Base-by-base conservation (phyloP, 2,113 vertebrate species). In the Muntiacus muntjak region DNA sequence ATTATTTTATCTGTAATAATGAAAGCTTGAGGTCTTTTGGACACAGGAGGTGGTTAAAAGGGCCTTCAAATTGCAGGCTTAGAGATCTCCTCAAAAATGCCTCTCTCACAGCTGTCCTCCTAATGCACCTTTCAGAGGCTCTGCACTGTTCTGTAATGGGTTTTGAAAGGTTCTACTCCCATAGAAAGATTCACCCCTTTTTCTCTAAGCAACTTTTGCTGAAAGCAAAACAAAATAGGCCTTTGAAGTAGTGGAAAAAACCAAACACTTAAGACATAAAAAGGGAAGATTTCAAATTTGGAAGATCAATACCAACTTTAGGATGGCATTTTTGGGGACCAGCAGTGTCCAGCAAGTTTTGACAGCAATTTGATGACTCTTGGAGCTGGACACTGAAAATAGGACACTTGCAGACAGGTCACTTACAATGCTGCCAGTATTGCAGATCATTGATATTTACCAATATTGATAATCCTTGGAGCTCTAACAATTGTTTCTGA, bases 1-100 rank as follows among this genome's bases (percentile, higher is more conserved):
- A 76, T 60, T 55, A 84, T 85, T 90, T 95, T 96, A 50, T 91
- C 82, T 71, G 33, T 50, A 81, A 67, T 67, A 92, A 94, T 58
- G 84, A 97, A 96, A 97, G 47, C 67, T 43, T 86, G 26, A 96
- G 83, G 36, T 89, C 85, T 97, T 89, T 40, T 40, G 64, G 55
- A 91, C 91, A 84, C 78, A 93, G 93, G 71, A 96, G 94, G 96
- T 97, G 88, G 93, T 84, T 97, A 96, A 98, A 97, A 96, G 76
- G 88, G n/a, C 45, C 84, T 97, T 89, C 89, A 96, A 97, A 97
- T 91, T 94, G 81, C 62, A 96, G 94, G 93, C 79, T 95, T 88
- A 47, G 67, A 67, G 95, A 93, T 88, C 96, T 97, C 79, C 45
- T 94, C 33, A 23, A 97, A 71, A 97, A 71, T 62, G 58, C 82